Percentiles rank a stretch among this genome's conserved stretches.
phyloP scores from a whole-genome alignment of 2,113 vertebrate genomes.

The Colaptes auratus region DNA sequence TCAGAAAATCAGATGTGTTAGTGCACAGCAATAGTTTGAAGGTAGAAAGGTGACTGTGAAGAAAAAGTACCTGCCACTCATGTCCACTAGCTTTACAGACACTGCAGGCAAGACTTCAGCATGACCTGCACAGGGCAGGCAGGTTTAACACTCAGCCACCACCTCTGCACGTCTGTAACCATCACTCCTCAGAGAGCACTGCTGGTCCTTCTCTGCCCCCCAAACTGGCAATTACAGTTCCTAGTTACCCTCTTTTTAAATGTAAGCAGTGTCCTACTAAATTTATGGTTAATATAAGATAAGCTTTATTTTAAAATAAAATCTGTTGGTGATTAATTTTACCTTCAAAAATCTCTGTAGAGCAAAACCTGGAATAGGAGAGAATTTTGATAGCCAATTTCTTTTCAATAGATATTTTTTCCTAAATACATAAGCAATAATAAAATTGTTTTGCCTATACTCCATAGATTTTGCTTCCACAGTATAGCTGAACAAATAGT shows the following conservation, averaged over 20 bases:
- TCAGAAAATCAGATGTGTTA: neutral
- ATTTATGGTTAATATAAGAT: neutral
- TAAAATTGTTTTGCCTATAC: neutral
- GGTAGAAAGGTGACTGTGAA: neutral
- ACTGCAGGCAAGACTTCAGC: neutral
- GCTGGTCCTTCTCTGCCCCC: neutral
- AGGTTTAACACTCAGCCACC: neutral
- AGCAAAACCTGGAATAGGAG: neutral
- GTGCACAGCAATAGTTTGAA: neutral
- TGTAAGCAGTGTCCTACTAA: neutral
- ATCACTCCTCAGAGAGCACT: neutral
- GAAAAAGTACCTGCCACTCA: neutral
- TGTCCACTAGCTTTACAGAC: neutral
- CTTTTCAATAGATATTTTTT: neutral
- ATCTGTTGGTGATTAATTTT: neutral
- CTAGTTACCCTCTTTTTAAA: neutral
- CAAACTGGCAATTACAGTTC: neutral
- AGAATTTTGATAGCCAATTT: neutral
- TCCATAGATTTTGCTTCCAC: neutral
- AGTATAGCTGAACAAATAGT: accelerated
- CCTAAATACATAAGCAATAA: neutral
- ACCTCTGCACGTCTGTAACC: neutral
- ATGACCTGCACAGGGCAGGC: neutral
- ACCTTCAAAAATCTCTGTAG: neutral
- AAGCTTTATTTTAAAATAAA: neutral